Percentiles rank a stretch among this genome's conserved stretches.
Evolutionary conservation across 2,888 invertebrate genomes (phyloP).

Genomic region (Drosophila austrosaltans): DNA sequence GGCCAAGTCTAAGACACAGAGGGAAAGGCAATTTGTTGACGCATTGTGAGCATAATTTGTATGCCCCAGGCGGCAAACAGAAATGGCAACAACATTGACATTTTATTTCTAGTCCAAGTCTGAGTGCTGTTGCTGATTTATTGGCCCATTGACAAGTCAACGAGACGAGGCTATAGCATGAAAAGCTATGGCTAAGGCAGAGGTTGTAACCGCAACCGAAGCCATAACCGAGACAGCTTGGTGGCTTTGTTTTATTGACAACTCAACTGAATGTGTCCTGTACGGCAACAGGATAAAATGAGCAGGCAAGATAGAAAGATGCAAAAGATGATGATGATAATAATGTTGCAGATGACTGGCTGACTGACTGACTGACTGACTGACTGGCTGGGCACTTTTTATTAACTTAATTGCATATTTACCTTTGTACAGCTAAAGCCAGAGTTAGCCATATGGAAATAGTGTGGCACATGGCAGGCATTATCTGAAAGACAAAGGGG

Average conservation of each 20-base stretch:
- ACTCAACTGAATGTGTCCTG: constrained; percentile 16
- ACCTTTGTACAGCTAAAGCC: constrained; percentile 93
- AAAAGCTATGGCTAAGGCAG: not conserved
- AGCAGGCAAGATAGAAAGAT: not conserved
- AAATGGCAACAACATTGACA: constrained; percentile 35
- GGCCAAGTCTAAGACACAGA: constrained; percentile 13
- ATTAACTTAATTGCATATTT: constrained; percentile 57
- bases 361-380: not conserved
- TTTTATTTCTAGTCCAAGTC: constrained; percentile 39
- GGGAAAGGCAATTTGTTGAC: constrained; percentile 24
- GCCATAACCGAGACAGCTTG: constrained; percentile 5
- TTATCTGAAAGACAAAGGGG: constrained; percentile 76
- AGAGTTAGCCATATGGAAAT: constrained; percentile 97
- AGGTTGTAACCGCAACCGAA: not conserved
- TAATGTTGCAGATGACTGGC: too few relatives aligned
- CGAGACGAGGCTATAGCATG: constrained; percentile 6
- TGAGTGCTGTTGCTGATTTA: constrained; percentile 52
- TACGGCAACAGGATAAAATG: not conserved
- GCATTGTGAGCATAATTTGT: constrained; percentile 41
- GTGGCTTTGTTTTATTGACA: constrained; percentile 23
- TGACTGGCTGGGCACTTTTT: constrained; percentile 22
- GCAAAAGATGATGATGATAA: not conserved
- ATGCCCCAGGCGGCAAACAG: constrained; percentile 22
- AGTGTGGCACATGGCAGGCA: constrained; percentile 95
- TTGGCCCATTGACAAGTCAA: constrained; percentile 68